Evolutionary conservation across 2,888 invertebrate genomes (phyloP).

Genomic region (Limnephilus marmoratus): DNA sequence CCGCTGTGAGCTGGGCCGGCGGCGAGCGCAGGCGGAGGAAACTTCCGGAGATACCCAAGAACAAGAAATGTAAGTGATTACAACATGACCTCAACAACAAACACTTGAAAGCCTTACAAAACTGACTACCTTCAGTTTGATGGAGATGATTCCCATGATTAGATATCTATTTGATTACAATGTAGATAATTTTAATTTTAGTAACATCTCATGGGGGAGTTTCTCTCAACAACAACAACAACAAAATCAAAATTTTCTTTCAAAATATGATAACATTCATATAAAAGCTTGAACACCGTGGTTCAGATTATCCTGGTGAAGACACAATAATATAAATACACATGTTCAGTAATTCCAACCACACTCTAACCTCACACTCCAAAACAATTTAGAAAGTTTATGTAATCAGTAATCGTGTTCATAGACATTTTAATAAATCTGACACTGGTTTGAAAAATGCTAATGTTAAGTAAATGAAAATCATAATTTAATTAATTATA

Average conservation of each 20-base stretch:
- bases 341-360: neutral
- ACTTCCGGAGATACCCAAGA: constrained; percentile 93
- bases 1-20: constrained; percentile 68
- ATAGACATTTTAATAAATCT: neutral
- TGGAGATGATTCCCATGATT: too few species aligned
- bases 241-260: too few species aligned
- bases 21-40: constrained; percentile 87
- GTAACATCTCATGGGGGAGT: neutral
- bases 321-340: neutral
- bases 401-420: neutral
- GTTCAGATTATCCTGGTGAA: neutral
- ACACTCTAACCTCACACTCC: neutral
- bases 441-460: neutral
- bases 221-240: too few species aligned
- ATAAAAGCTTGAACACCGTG: neutral
- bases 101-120: neutral
- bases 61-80: constrained; percentile 86
- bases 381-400: neutral
- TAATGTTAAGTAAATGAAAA: neutral
- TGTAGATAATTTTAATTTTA: too few species aligned
- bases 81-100: neutral
- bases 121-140: too few species aligned
- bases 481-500: neutral
- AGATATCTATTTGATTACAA: too few species aligned
- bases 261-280: too few species aligned